phyloP scores from a whole-genome alignment of 92 coral and sea anemone genomes.

The Siderastrea radians region DNA sequence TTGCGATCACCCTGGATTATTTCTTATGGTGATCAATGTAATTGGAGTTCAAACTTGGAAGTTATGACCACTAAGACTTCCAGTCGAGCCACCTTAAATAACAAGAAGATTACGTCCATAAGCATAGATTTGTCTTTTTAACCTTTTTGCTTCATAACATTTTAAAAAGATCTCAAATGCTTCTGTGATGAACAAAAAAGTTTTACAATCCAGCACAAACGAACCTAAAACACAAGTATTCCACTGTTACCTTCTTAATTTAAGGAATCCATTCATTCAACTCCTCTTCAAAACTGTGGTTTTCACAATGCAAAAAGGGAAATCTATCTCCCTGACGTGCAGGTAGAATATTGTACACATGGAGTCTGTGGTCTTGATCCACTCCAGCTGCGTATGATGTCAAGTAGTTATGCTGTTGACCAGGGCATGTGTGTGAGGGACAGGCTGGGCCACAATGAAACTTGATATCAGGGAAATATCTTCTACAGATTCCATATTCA shows the following conservation, averaged over 20 bases:
- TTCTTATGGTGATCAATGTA: too few relatives aligned
- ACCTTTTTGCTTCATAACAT: too few relatives aligned
- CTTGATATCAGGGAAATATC: constrained; percentile 47
- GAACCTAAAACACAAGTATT: too few relatives aligned
- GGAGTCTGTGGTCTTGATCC: constrained; percentile 5
- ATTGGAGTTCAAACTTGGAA: too few relatives aligned
- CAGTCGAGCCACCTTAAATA: too few relatives aligned
- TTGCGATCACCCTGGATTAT: too few relatives aligned
- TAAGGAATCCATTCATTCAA: constrained; percentile 56
- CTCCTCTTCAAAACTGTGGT: constrained; percentile 39
- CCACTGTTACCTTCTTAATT: background rate
- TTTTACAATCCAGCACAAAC: too few relatives aligned
- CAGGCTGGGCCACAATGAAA: constrained; percentile 80
- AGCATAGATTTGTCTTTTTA: too few relatives aligned
- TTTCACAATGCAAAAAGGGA: constrained; percentile 47
- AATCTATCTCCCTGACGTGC: constrained; percentile 29
- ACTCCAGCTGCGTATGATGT: constrained; percentile 8
- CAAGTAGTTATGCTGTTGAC: constrained; percentile 27
- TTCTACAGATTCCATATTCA: constrained; percentile 28
- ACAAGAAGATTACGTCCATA: too few relatives aligned
- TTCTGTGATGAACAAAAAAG: too few relatives aligned
- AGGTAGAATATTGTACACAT: constrained; percentile 61
- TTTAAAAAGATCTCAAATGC: too few relatives aligned
- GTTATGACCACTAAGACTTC: too few relatives aligned
- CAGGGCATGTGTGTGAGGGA: constrained; percentile 59